Base-by-base conservation (phyloP, 2,888 invertebrate species). In the Branchipolynoe longqiensis region DNA sequence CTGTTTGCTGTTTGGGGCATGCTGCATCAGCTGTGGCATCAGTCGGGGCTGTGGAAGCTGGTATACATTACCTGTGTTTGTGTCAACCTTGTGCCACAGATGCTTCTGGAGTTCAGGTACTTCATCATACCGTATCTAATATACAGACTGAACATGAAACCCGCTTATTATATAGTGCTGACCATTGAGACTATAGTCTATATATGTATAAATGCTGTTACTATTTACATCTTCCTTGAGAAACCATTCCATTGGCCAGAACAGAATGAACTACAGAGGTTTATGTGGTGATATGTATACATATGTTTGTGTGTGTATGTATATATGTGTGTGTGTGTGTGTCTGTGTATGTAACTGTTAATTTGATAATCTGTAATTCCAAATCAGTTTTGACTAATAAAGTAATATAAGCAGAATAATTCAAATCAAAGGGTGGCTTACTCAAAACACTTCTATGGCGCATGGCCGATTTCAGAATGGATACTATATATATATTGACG, bases 91-190 rank as follows among this genome's bases (percentile, higher is more conserved):
- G 95, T 96, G 0, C 96, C 98, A 12, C 98, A 99, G 91, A 95
- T 96, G 90, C 94, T 99, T 89, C 94, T 99, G 1, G 99, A 99
- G 93, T 95, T 98, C 54, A 95, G 99, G n/a, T 99, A 99, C 93
- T 99, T 98, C 93, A 95, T 99, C 58, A 94, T 98, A 54, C 98
- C 99, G 0, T 99, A 96, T 92, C 94, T 98, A 40, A 94, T 99
- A 83, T 95, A 97, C 87, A 95, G 98, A 84, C 87, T 93, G 14
- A 95, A 97, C 87, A 94, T 95, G 82, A 93, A 94, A 86, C 94
- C 95, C 3, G 94, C 95, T 1, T 94, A 95, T 0, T 92, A 93
- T 0, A 94, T 94, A 85, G 90, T 89, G 90, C 94, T 95, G 36
- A 91, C 96, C 0, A 90, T 95, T 1, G 98, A 98, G 93, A 95